Evolutionary conservation across 2,888 invertebrate genomes (phyloP).

Genomic region (Nymphalis c-album): DNA sequence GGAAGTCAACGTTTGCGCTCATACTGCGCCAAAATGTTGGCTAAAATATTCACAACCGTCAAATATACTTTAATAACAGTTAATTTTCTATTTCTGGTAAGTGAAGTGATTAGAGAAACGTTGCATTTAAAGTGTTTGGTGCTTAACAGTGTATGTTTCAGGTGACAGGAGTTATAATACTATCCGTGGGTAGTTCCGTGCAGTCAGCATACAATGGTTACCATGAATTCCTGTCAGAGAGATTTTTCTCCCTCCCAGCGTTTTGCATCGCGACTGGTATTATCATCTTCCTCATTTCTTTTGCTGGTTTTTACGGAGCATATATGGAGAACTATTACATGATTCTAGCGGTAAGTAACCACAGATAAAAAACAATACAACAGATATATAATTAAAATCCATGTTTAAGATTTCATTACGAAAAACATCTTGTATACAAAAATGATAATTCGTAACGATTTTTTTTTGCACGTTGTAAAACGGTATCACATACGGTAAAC

Average conservation of each 20-base stretch:
- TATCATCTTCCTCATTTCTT: constrained; percentile 89
- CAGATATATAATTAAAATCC: too few relatives aligned
- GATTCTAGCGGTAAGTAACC: constrained; percentile 85
- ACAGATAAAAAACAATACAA: constrained; percentile 11
- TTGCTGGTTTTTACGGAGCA: constrained; percentile 95
- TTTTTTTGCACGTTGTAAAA: too few relatives aligned
- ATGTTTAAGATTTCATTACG: neutral
- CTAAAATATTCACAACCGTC: constrained; percentile 74
- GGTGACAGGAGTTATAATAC: constrained; percentile 90
- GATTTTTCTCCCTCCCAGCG: constrained; percentile 88
- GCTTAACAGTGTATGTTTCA: constrained; percentile 65
- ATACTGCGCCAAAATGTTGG: constrained; percentile 59
- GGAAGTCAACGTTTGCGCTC: constrained; percentile 28
- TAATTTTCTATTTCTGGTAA: constrained; percentile 74
- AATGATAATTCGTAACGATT: neutral
- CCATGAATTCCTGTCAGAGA: constrained; percentile 83
- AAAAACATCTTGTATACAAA: neutral
- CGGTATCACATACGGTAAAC: too few relatives aligned
- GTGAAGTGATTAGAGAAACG: constrained; percentile 41
- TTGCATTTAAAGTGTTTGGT: neutral
- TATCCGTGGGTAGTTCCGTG: constrained; percentile 87
- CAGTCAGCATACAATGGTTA: constrained; percentile 85
- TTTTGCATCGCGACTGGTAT: constrained; percentile 86
- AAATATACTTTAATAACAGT: constrained; percentile 69
- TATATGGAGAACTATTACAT: constrained; percentile 91